Evolutionary conservation across 92 coral and sea anemone genomes (phyloP).

Genomic region (Plumapathes pennacea): DNA sequence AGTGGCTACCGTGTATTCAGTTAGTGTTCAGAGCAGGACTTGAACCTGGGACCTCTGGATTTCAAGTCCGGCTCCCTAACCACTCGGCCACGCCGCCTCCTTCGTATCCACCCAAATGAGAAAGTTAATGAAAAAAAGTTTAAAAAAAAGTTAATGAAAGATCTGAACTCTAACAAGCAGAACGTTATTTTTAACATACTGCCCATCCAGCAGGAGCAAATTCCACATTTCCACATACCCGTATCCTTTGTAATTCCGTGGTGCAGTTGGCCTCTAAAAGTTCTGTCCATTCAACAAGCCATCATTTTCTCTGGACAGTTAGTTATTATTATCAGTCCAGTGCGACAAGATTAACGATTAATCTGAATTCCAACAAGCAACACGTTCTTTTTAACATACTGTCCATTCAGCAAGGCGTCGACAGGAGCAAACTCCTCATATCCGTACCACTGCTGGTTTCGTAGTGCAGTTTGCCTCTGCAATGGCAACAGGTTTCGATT

Average conservation of each 20-base stretch:
- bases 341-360: conserved; percentile 26
- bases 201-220: conserved; percentile 62
- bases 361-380: conserved; percentile 78
- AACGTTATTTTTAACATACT: conserved; percentile 65
- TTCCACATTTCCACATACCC: conserved; percentile 87
- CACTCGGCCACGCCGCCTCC: too few species aligned
- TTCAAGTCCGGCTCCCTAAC: too few species aligned
- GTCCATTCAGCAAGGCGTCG: conserved; percentile 66
- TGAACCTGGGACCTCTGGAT: too few species aligned
- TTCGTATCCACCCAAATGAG: too few species aligned
- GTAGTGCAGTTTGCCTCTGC: conserved; percentile 75
- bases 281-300: too few species aligned
- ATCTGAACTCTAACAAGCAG: conserved; percentile 78
- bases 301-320: too few species aligned
- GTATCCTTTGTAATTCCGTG: conserved; percentile 85
- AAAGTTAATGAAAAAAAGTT: too few species aligned
- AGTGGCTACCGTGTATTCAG: too few species aligned
- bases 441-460: conserved; percentile 88
- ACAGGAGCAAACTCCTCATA: conserved; percentile 85
- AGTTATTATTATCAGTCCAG: too few species aligned
- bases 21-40: too few species aligned
- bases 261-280: conserved; percentile 82
- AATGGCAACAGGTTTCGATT: conserved; percentile 82
- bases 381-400: conserved; percentile 65
- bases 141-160: too few species aligned